Percentiles rank a stretch among this genome's conserved stretches.
phyloP scores from a whole-genome alignment of 2,113 vertebrate genomes.

The Rhineura floridana region DNA sequence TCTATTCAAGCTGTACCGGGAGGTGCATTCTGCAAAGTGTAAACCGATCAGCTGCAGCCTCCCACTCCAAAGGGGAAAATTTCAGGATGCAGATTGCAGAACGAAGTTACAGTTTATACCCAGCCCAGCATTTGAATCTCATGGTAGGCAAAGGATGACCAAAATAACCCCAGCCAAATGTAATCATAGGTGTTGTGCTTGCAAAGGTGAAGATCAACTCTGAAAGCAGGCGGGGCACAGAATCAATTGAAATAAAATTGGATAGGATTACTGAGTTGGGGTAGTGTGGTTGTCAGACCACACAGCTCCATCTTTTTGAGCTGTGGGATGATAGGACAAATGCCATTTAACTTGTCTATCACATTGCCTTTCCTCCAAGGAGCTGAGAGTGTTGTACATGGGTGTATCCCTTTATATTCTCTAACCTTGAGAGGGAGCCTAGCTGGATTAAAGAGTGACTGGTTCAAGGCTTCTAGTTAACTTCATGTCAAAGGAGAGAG shows the following conservation, averaged over 20 bases:
- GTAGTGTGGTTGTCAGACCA: background rate
- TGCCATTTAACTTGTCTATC: background rate
- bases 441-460: background rate
- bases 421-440: background rate
- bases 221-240: background rate
- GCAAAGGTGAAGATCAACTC: background rate
- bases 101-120: background rate
- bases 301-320: background rate
- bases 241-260: constrained; percentile 1
- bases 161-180: background rate
- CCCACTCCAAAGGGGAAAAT: background rate
- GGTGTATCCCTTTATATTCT: background rate
- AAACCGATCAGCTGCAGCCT: no score
- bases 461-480: background rate
- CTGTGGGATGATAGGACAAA: background rate
- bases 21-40: no score
- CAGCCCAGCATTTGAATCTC: background rate
- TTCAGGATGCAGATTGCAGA: background rate
- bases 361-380: background rate
- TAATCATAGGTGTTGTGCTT: background rate
- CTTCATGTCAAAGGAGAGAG: background rate
- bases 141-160: background rate
- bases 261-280: background rate
- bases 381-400: no score
- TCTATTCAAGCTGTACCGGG: background rate